phyloP scores from a whole-genome alignment of 2,888 invertebrate genomes.

The Lasioglossum leucozonium region DNA sequence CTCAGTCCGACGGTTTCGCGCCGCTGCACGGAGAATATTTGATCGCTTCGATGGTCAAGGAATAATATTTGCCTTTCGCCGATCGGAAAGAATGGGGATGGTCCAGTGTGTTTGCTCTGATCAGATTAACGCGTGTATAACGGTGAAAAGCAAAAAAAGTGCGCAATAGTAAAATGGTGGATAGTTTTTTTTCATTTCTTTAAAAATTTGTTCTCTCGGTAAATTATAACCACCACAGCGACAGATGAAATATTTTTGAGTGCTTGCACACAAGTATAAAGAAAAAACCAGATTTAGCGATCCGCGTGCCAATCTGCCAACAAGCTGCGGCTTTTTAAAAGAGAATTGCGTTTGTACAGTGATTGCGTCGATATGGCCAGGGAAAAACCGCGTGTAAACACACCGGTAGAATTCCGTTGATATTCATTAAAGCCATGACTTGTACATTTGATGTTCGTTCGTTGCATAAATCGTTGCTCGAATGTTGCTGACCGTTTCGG shows the following conservation, averaged over 20 bases:
- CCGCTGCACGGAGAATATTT: background rate
- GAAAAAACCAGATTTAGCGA: background rate
- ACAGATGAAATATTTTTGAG: background rate
- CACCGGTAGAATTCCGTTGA: background rate
- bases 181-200: background rate
- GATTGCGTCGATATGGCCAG: background rate
- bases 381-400: background rate
- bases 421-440: slow-evolving; percentile 6
- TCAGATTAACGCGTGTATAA: background rate
- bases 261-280: background rate
- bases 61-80: background rate
- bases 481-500: background rate
- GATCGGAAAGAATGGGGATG: background rate
- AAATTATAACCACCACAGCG: background rate
- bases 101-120: background rate
- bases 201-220: background rate
- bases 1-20: background rate
- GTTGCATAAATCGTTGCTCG: slow-evolving; percentile 9
- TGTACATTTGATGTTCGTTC: background rate
- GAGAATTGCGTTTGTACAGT: slow-evolving; percentile 4
- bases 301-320: background rate
- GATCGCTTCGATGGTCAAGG: background rate
- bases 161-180: background rate
- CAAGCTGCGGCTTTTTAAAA: background rate
- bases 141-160: background rate